Evolutionary conservation across 2,888 invertebrate species (phyloP).

Genomic region (Cosmorhoe ocellata): DNA sequence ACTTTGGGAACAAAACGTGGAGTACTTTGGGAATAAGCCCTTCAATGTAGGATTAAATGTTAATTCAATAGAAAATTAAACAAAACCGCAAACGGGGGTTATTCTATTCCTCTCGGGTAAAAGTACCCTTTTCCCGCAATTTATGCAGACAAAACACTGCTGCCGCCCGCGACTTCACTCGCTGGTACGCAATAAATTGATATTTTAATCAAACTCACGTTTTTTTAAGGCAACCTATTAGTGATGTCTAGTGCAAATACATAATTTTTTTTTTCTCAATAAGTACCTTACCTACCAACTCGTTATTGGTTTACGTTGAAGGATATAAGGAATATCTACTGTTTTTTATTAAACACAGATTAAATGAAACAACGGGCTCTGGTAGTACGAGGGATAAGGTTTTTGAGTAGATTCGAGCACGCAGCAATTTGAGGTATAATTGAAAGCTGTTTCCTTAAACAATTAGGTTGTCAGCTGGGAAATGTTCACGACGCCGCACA

Average conservation of each 20-base stretch:
- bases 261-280: no score
- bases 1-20: no score
- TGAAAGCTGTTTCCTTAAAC: conserved; percentile 62
- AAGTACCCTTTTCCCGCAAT: conserved; percentile 45
- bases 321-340: no score
- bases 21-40: no score
- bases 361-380: not conserved
- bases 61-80: conserved; percentile 42
- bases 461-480: conserved; percentile 59
- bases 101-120: conserved; percentile 44
- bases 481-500: conserved; percentile 40
- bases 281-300: no score
- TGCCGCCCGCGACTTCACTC: no score
- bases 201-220: no score
- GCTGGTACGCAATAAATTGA: no score
- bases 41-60: conserved; percentile 61
- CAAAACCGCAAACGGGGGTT: conserved; percentile 51
- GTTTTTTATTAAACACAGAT: no score
- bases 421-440: conserved; percentile 49
- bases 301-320: no score
- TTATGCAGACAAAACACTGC: conserved; percentile 29
- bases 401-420: conserved; percentile 49
- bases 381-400: conserved; percentile 33
- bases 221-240: no score
- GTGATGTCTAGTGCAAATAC: no score